phyloP scores from a whole-genome alignment of 2,888 invertebrate species.

The Drosophila nr. perissopoda region DNA sequence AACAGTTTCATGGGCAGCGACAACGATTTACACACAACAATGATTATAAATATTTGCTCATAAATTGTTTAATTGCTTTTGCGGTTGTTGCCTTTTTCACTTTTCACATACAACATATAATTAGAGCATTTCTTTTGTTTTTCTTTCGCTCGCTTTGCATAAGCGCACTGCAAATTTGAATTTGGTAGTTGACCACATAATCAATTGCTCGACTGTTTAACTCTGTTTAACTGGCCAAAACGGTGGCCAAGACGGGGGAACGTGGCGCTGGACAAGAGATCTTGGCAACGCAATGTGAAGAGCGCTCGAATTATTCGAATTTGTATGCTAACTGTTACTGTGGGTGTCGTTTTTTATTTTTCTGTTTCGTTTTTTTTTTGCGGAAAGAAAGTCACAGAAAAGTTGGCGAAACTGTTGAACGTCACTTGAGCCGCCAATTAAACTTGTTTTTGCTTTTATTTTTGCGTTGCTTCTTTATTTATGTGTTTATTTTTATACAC shows the following conservation, averaged over 20 bases:
- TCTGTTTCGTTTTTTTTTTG: slow-evolving; percentile 43
- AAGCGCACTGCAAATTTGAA: slow-evolving; percentile 50
- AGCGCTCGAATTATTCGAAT: slow-evolving; percentile 49
- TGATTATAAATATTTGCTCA: slow-evolving; percentile 47
- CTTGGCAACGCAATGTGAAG: slow-evolving; percentile 39
- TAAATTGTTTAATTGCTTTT: slow-evolving; percentile 47
- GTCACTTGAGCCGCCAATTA: slow-evolving; percentile 58
- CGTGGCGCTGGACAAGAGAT: slow-evolving; percentile 20
- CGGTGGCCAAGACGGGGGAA: background rate
- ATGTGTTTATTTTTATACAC: background rate
- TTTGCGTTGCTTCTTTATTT: slow-evolving; percentile 22
- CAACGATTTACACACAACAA: slow-evolving; percentile 45
- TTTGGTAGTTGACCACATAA: slow-evolving; percentile 19
- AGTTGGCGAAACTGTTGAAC: slow-evolving; percentile 55
- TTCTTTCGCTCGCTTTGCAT: slow-evolving; percentile 48
- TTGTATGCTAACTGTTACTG: slow-evolving; percentile 65
- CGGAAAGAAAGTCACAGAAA: slow-evolving; percentile 68
- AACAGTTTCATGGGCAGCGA: slow-evolving; percentile 32
- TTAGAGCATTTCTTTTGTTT: slow-evolving; percentile 56
- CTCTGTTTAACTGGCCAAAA: background rate
- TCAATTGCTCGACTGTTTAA: background rate
- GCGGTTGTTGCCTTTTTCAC: slow-evolving; percentile 13
- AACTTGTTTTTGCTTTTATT: slow-evolving; percentile 40
- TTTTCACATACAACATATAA: slow-evolving; percentile 40
- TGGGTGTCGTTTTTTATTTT: slow-evolving; percentile 58